Conservation (phyloP, 2,888 invertebrate genomes). For the Mythimna impura region DNA sequence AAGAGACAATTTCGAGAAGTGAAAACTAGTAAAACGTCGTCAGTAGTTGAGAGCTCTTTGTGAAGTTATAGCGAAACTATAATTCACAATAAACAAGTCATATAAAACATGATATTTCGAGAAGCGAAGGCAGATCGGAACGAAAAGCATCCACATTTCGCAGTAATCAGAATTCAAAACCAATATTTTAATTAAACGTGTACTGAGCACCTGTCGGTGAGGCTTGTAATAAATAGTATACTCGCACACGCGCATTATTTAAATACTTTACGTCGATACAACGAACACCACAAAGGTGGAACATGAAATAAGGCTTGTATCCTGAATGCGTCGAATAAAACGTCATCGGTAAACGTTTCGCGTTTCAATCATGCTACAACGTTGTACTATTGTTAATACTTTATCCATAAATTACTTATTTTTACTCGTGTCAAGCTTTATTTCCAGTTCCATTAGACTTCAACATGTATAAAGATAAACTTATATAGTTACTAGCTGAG, state of each 20-base stretch:
- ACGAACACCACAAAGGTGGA: slow-evolving; percentile 57
- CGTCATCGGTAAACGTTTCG: slow-evolving; percentile 51
- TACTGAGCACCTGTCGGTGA: slow-evolving; percentile 60
- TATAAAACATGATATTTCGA: slow-evolving; percentile 32
- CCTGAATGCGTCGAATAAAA: slow-evolving; percentile 44
- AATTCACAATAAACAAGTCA: slow-evolving; percentile 26
- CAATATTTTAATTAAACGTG: slow-evolving; percentile 62
- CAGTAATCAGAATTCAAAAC: slow-evolving; percentile 51
- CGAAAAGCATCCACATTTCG: slow-evolving; percentile 32
- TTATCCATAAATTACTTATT: slow-evolving; percentile 62
- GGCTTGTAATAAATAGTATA: slow-evolving; percentile 63
- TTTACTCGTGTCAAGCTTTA: slow-evolving; percentile 64
- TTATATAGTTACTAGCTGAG: slow-evolving; percentile 53
- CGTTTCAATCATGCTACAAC: slow-evolving; percentile 62
- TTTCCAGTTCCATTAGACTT: slow-evolving; percentile 72
- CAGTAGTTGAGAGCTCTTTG: slow-evolving; percentile 28
- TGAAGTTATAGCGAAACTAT: slow-evolving; percentile 39
- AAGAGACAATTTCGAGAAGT: slow-evolving; percentile 35
- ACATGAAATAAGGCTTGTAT: slow-evolving; percentile 61
- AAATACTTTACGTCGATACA: slow-evolving; percentile 59
- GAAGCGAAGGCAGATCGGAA: slow-evolving; percentile 15
- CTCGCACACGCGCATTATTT: slow-evolving; percentile 64
- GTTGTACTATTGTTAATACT: slow-evolving; percentile 57
- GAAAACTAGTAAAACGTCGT: slow-evolving; percentile 1
- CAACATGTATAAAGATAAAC: slow-evolving; percentile 55